phyloP scores from a whole-genome alignment of 2,888 invertebrate species.

The Liodrosophila aerea region DNA sequence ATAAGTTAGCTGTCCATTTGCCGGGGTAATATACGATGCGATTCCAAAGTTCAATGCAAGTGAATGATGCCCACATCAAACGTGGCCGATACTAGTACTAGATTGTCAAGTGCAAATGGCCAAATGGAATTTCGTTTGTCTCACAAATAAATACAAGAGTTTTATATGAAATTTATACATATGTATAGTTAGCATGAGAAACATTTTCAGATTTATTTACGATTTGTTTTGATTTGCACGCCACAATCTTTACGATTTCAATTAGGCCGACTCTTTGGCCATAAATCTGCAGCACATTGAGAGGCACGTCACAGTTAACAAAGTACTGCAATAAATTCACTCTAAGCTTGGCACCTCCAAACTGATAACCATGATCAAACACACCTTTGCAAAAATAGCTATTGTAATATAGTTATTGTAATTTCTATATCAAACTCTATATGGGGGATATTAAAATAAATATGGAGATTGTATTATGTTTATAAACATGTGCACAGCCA shows the following conservation, averaged over 20 bases:
- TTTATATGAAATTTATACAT: neutral
- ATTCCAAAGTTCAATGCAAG: conserved; percentile 58
- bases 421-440: too few species aligned
- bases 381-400: too few species aligned
- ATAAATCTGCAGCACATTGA: conserved; percentile 46
- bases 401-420: too few species aligned
- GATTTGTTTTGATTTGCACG: conserved; percentile 67
- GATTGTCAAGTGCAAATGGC: conserved; percentile 52
- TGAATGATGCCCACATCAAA: conserved; percentile 54
- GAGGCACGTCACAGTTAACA: conserved; percentile 26
- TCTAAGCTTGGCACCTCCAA: conserved; percentile 14
- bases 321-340: conserved; percentile 37
- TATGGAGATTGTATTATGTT: too few species aligned
- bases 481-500: too few species aligned
- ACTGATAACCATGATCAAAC: conserved; percentile 26
- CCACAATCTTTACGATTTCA: conserved; percentile 62
- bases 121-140: conserved; percentile 46
- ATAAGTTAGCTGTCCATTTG: conserved; percentile 56
- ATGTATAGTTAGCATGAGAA: neutral
- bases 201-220: conserved; percentile 60
- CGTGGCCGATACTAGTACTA: conserved; percentile 37
- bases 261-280: conserved; percentile 33
- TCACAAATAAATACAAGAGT: conserved; percentile 18
- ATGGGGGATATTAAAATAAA: too few species aligned
- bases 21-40: conserved; percentile 55